A percentile compares a stretch with the other conserved stretches of the same genome.
phyloP scores from a whole-genome alignment of 2,797 vertebrate genomes.

The Masticophis lateralis region DNA sequence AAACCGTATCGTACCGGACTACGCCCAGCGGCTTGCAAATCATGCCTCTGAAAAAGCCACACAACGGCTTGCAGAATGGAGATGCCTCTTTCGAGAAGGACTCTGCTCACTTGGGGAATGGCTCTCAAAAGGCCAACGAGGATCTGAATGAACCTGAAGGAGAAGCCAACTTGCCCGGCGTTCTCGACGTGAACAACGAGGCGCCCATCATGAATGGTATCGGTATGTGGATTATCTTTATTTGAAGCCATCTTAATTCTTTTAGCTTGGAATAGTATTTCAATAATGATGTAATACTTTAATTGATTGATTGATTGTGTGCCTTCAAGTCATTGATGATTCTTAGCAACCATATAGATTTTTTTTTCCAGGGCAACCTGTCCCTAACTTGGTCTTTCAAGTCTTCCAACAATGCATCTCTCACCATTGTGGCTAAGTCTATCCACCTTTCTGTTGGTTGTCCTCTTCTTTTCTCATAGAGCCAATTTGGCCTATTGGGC shows the following conservation, averaged over 20 bases:
- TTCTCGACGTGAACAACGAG: slow-evolving; percentile 71
- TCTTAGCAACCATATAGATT: background rate
- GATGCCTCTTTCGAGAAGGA: slow-evolving; percentile 75
- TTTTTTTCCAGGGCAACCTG: background rate
- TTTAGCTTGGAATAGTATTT: background rate
- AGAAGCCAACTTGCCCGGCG: slow-evolving; percentile 70
- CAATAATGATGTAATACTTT: background rate
- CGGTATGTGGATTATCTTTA: slow-evolving; percentile 75
- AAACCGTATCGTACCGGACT: slow-evolving; percentile 86
- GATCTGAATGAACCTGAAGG: slow-evolving; percentile 69
- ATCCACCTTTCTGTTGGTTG: background rate
- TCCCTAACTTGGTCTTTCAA: background rate
- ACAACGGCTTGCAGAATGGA: slow-evolving; percentile 88
- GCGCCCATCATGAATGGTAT: slow-evolving; percentile 78
- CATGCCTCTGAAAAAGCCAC: slow-evolving; percentile 81
- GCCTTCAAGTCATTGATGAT: background rate
- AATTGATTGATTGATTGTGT: background rate
- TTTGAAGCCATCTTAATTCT: background rate
- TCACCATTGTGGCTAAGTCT: background rate
- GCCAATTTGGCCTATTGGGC: background rate
- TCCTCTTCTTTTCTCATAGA: background rate
- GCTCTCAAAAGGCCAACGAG: slow-evolving; percentile 70
- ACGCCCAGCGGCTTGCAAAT: slow-evolving; percentile 83
- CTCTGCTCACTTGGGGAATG: slow-evolving; percentile 79
- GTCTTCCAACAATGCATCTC: background rate